A percentile compares a stretch with the other conserved stretches of the same genome.
Evolutionary conservation across 1,140 invertebrate species (phyloP).

Genomic region (Aphis gossypii): DNA sequence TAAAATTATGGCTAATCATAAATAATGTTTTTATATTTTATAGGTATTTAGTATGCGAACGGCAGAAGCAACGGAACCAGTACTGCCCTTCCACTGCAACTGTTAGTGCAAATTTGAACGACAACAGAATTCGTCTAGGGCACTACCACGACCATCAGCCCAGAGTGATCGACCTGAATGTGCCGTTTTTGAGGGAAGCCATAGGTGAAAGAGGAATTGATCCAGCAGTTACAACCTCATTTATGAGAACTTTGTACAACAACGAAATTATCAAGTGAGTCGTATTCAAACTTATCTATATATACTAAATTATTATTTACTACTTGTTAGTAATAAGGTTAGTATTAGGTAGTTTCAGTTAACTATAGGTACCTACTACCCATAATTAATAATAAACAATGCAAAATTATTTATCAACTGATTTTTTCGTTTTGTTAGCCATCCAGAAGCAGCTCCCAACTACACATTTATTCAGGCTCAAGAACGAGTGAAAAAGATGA

Average conservation of each 20-base stretch:
- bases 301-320: background rate
- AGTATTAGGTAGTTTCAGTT: too few relatives aligned
- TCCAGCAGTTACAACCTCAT: background rate
- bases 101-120: background rate
- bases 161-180: background rate
- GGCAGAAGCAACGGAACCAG: too few relatives aligned
- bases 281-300: background rate
- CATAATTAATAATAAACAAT: background rate
- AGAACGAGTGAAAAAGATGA: background rate
- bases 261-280: background rate
- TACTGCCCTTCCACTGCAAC: background rate
- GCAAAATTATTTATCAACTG: background rate
- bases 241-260: background rate
- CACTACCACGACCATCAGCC: background rate
- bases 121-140: background rate
- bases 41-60: background rate
- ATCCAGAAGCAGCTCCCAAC: background rate
- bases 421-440: background rate
- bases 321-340: too few relatives aligned
- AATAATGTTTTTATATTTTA: background rate
- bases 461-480: background rate
- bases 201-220: background rate
- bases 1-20: background rate
- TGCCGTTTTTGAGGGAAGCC: background rate
- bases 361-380: too few relatives aligned